A percentile compares a stretch with the other conserved stretches of the same genome.
phyloP scores from a whole-genome alignment of 2,113 vertebrate genomes.

The Lampris incognitus region DNA sequence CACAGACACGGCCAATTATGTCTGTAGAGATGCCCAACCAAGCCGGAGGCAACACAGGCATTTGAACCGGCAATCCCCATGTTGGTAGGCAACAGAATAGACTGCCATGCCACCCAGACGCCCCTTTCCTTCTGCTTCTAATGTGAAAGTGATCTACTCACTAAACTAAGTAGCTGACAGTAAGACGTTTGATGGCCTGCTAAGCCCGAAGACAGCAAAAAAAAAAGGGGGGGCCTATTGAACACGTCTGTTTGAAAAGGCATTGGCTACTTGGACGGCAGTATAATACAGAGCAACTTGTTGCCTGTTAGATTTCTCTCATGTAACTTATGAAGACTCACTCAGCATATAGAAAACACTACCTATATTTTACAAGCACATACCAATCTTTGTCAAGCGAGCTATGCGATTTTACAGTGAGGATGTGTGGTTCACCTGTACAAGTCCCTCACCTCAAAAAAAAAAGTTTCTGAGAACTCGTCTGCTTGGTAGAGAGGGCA shows the following conservation, averaged over 20 bases:
- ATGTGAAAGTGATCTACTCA: background rate
- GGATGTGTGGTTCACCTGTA: background rate
- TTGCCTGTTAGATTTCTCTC: background rate
- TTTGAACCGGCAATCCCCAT: too few species aligned
- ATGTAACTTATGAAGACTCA: constrained; percentile 1
- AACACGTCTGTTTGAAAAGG: background rate
- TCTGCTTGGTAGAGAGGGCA: background rate
- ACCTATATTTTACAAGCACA: constrained; percentile 10
- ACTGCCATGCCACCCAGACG: too few species aligned
- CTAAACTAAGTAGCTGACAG: too few species aligned
- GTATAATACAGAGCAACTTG: background rate
- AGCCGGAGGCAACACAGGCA: too few species aligned
- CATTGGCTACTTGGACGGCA: constrained; percentile 14
- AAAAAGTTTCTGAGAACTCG: background rate
- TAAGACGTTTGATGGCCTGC: too few species aligned
- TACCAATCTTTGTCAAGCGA: constrained; percentile 1
- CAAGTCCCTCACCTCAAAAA: background rate
- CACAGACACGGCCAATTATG: too few species aligned
- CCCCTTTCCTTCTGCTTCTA: background rate
- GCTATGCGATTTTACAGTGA: background rate
- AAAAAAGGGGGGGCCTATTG: too few species aligned
- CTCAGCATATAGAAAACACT: background rate
- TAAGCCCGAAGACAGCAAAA: too few species aligned
- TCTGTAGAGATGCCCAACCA: too few species aligned
- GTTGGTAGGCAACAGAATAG: too few species aligned